Conservation (phyloP, 2,888 invertebrate genomes). For the Pardosa pseudoannulata region DNA sequence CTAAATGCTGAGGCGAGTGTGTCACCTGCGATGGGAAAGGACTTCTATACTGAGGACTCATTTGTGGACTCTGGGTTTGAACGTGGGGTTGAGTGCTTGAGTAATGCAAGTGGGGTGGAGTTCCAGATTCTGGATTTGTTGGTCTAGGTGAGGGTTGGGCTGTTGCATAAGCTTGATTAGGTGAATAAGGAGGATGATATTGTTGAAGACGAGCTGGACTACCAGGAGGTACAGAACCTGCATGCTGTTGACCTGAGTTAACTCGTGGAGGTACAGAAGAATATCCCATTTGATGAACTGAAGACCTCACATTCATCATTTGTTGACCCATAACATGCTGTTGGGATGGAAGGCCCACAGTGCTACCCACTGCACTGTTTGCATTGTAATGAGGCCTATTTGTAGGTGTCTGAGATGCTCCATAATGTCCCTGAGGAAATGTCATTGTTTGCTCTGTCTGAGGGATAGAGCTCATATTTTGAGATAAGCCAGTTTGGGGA, state of each 20-base stretch:
- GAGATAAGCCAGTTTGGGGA: slow-evolving; percentile 64
- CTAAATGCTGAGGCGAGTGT: slow-evolving; percentile 73
- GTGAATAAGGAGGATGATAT: slow-evolving; percentile 70
- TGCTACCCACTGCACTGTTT: slow-evolving; percentile 57
- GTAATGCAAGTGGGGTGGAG: slow-evolving; percentile 67
- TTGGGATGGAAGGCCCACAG: slow-evolving; percentile 47
- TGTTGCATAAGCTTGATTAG: slow-evolving; percentile 68
- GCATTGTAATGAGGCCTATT: slow-evolving; percentile 69
- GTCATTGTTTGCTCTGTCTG: slow-evolving; percentile 68
- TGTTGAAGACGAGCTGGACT: slow-evolving; percentile 71
- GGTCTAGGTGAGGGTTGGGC: slow-evolving; percentile 69
- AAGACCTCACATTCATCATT: slow-evolving; percentile 61
- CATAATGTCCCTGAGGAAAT: slow-evolving; percentile 73
- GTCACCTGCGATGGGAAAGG: slow-evolving; percentile 70
- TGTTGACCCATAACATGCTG: slow-evolving; percentile 63
- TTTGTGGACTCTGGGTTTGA: slow-evolving; percentile 58
- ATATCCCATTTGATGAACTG: slow-evolving; percentile 72
- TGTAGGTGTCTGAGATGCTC: slow-evolving; percentile 63
- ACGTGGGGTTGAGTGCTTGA: slow-evolving; percentile 61
- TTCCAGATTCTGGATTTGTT: slow-evolving; percentile 60
- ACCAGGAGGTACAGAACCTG: slow-evolving; percentile 59
- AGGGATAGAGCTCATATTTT: slow-evolving; percentile 63
- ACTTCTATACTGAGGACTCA: slow-evolving; percentile 71
- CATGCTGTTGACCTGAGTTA: slow-evolving; percentile 67
- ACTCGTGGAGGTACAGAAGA: slow-evolving; percentile 64